Evolutionary conservation across 1,140 invertebrate genomes (phyloP).

Genomic region (Eriocheir sinensis): DNA sequence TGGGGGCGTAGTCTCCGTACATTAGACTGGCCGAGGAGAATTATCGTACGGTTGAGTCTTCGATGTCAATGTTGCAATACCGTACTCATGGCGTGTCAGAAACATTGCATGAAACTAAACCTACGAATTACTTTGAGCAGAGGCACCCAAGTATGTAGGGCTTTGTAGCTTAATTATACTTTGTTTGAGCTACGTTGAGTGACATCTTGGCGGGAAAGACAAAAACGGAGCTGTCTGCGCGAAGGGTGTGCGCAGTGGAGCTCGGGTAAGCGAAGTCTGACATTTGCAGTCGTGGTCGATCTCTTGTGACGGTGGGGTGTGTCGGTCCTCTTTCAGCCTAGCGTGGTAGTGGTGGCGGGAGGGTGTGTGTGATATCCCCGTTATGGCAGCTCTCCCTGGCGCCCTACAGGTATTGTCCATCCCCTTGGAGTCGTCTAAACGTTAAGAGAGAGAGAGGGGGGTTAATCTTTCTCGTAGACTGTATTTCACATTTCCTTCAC

Average conservation of each 20-base stretch:
- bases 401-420: neutral
- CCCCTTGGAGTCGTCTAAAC: too few species aligned
- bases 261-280: neutral
- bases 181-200: too few species aligned
- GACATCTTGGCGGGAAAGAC: neutral
- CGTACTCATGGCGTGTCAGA: neutral
- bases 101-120: too few species aligned
- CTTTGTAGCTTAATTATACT: too few species aligned
- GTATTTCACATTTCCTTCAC: too few species aligned
- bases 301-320: neutral
- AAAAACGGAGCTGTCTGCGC: neutral
- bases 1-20: too few species aligned
- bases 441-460: too few species aligned
- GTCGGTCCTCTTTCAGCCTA: neutral
- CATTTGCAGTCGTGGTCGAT: neutral
- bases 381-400: conserved; percentile 1
- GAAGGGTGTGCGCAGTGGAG: neutral
- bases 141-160: too few species aligned
- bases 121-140: too few species aligned
- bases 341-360: neutral
- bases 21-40: too few species aligned
- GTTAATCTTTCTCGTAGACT: too few species aligned
- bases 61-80: neutral
- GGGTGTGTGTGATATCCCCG: conserved; percentile 2
- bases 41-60: neutral